A percentile compares a stretch with the other conserved stretches of the same genome.
These are phyloP conservation scores for Psophia crepitans DNA, from an alignment of 2,113 vertebrate species.

Conservation along the genomic window DNA sequence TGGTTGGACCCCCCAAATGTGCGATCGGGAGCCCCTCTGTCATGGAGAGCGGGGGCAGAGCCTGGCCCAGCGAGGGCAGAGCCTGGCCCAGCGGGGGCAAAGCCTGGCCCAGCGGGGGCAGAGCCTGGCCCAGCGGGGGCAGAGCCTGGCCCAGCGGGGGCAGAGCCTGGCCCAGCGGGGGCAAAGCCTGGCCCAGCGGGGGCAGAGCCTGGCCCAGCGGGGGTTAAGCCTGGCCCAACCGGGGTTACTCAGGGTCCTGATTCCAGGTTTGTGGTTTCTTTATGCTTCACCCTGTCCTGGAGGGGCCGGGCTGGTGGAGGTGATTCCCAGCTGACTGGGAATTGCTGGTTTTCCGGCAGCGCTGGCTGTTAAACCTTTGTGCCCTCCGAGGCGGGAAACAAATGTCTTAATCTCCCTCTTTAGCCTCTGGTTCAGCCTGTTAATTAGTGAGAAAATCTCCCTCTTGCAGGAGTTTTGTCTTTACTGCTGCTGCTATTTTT, in stretches of 20 bases:
- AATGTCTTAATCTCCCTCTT: background rate
- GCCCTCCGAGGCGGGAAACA: background rate
- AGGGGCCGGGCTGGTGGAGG: background rate
- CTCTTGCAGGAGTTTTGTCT: background rate
- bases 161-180: no score
- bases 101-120: background rate
- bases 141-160: no score
- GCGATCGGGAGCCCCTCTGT: no score
- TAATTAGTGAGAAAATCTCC: background rate
- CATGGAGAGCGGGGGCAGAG: background rate
- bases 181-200: no score
- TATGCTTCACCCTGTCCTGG: background rate
- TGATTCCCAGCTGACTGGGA: background rate
- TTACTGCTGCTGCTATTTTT: background rate
- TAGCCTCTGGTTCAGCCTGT: background rate
- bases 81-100: no score
- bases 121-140: no score
- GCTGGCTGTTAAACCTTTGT: background rate
- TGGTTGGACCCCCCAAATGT: accelerated
- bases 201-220: background rate
- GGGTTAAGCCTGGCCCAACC: background rate
- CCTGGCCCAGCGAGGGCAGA: background rate
- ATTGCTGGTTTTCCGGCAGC: background rate
- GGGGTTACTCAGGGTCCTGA: background rate
- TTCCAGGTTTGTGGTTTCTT: background rate